Conservation (phyloP, 2,888 invertebrate species). For the Galeopsomyia nigrocyanea region DNA sequence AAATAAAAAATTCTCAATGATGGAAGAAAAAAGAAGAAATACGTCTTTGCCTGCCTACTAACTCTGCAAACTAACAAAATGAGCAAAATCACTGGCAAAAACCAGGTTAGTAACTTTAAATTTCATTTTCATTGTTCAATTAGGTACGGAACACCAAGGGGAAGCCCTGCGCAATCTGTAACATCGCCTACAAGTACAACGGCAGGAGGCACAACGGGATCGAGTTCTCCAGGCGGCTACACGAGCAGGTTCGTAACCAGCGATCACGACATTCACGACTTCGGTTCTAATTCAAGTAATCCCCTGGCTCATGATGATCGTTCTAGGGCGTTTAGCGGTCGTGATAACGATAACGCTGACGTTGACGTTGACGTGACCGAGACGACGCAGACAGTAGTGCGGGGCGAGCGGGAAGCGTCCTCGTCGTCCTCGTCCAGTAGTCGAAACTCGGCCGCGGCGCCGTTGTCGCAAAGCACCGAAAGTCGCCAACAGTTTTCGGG, state of each 20-base stretch:
- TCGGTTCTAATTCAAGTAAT: slow-evolving; percentile 65
- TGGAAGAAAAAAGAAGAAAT: neutral
- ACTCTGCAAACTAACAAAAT: neutral
- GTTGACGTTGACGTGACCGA: slow-evolving; percentile 51
- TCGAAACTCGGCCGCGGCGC: slow-evolving; percentile 16
- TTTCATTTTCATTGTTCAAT: neutral
- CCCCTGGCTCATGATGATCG: slow-evolving; percentile 63
- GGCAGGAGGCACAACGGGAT: slow-evolving; percentile 53
- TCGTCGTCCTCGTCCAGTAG: slow-evolving; percentile 43
- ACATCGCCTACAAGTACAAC: slow-evolving; percentile 56
- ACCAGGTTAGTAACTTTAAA: neutral
- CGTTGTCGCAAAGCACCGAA: slow-evolving; percentile 42
- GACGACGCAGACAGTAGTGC: slow-evolving; percentile 43
- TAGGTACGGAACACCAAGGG: slow-evolving; percentile 66
- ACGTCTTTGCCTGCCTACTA: neutral
- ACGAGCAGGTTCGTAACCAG: slow-evolving; percentile 75
- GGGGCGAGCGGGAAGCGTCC: slow-evolving; percentile 45
- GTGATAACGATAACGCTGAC: slow-evolving; percentile 50
- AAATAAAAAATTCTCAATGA: neutral
- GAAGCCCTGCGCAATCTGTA: slow-evolving; percentile 65
- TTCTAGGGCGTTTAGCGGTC: slow-evolving; percentile 63
- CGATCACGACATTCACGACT: slow-evolving; percentile 62
- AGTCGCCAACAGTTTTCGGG: slow-evolving; percentile 45
- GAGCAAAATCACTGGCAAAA: too few relatives aligned
- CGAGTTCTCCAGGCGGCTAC: slow-evolving; percentile 71